phyloP scores from a whole-genome alignment of 2,113 vertebrate genomes.

The Trogon surrucura region DNA sequence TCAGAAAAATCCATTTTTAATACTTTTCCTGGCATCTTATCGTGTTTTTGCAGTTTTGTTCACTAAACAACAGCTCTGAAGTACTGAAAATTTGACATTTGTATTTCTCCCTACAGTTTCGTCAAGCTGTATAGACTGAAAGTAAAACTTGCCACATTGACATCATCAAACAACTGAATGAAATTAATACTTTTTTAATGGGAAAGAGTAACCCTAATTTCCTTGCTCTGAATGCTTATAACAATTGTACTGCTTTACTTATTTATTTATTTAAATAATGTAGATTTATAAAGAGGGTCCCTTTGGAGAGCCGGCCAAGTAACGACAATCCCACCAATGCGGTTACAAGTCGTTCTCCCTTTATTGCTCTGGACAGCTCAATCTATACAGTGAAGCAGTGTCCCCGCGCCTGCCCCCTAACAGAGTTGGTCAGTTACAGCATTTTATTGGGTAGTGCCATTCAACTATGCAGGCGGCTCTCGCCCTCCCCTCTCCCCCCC shows the following conservation, averaged over 20 bases:
- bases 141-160: background rate
- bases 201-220: background rate
- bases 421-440: too few species aligned
- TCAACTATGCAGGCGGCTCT: too few species aligned
- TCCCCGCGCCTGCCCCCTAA: too few species aligned
- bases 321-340: too few species aligned
- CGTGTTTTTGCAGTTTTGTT: background rate
- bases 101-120: background rate
- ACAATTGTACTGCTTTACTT: background rate
- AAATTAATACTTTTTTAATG: background rate
- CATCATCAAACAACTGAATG: background rate
- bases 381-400: too few species aligned
- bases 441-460: too few species aligned
- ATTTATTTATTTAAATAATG: background rate
- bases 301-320: too few species aligned
- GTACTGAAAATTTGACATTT: background rate
- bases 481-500: too few species aligned
- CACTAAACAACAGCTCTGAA: constrained; percentile 7
- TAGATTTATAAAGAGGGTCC: background rate
- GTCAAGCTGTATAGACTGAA: background rate
- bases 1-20: constrained; percentile 29
- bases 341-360: too few species aligned
- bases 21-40: constrained; percentile 1
- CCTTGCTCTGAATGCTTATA: background rate
- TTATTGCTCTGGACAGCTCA: too few species aligned